Evolutionary conservation across 1,140 invertebrate genomes (phyloP).

Genomic region (Leptonema lineaticorne): DNA sequence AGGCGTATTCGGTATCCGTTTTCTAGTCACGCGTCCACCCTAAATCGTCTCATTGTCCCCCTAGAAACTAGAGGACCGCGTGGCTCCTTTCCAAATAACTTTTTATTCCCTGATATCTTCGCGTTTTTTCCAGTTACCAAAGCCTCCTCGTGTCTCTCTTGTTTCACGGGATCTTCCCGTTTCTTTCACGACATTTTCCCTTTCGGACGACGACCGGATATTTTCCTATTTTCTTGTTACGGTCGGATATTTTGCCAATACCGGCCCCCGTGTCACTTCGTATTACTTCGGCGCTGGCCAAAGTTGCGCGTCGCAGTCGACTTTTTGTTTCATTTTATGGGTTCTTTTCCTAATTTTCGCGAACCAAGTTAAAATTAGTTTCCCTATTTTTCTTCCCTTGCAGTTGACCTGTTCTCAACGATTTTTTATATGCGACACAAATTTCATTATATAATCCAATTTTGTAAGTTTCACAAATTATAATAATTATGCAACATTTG

Average conservation of each 20-base stretch:
- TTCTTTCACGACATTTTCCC: background rate
- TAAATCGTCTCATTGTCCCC: slow-evolving; percentile 43
- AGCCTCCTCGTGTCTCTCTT: too few relatives aligned
- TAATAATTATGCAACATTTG: too few relatives aligned
- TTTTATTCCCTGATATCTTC: slow-evolving; percentile 41
- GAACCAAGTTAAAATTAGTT: slow-evolving; percentile 38
- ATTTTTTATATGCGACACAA: too few relatives aligned
- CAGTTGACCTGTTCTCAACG: too few relatives aligned
- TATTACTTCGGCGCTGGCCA: slow-evolving; percentile 39
- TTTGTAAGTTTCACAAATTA: too few relatives aligned
- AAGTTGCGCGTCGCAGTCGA: slow-evolving; percentile 35
- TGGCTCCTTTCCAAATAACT: slow-evolving; percentile 42
- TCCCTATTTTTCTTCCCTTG: slow-evolving; percentile 7
- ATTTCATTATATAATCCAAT: too few relatives aligned
- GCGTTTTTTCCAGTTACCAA: slow-evolving; percentile 29
- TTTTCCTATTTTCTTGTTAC: slow-evolving; percentile 38
- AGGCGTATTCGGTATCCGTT: slow-evolving; percentile 36
- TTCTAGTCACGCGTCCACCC: slow-evolving; percentile 40
- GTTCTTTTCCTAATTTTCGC: slow-evolving; percentile 25
- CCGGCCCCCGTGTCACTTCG: slow-evolving; percentile 38
- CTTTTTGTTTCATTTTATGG: slow-evolving; percentile 5
- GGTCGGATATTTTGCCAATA: slow-evolving; percentile 37
- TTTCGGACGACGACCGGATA: slow-evolving; percentile 21
- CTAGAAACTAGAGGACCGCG: slow-evolving; percentile 38
- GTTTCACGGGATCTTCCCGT: too few relatives aligned